phyloP scores from a whole-genome alignment of 2,888 invertebrate species.

The Drosophila paramelanica region DNA sequence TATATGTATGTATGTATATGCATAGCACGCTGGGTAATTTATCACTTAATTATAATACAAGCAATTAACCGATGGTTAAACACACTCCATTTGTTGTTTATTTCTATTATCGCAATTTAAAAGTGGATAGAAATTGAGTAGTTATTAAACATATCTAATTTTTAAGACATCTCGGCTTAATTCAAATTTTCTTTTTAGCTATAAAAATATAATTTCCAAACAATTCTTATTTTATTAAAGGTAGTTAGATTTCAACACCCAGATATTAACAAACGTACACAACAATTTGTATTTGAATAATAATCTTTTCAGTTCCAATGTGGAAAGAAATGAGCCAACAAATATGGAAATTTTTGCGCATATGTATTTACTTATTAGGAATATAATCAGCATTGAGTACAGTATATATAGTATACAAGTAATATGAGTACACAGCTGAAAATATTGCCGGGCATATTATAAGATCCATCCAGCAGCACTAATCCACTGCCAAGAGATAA shows the following conservation, averaged over 20 bases:
- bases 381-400: conserved; percentile 17
- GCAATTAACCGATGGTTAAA: no score
- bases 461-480: conserved; percentile 21
- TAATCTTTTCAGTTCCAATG: not conserved
- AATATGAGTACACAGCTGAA: conserved; percentile 33
- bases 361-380: not conserved
- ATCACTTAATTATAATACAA: no score
- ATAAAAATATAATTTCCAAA: no score
- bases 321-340: not conserved
- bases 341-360: not conserved
- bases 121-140: no score
- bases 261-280: not conserved
- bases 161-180: no score
- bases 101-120: no score
- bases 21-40: no score
- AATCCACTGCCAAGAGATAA: conserved; percentile 33
- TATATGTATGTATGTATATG: no score
- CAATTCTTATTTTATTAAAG: no score
- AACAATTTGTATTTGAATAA: not conserved
- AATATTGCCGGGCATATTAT: conserved; percentile 6
- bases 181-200: no score
- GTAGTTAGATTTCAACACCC: not conserved
- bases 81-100: no score
- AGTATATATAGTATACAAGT: not conserved
- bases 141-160: no score